Percentiles rank a stretch among this genome's conserved stretches.
Evolutionary conservation across 2,113 vertebrate species (phyloP).

Genomic region (Halcyon malimbica): DNA sequence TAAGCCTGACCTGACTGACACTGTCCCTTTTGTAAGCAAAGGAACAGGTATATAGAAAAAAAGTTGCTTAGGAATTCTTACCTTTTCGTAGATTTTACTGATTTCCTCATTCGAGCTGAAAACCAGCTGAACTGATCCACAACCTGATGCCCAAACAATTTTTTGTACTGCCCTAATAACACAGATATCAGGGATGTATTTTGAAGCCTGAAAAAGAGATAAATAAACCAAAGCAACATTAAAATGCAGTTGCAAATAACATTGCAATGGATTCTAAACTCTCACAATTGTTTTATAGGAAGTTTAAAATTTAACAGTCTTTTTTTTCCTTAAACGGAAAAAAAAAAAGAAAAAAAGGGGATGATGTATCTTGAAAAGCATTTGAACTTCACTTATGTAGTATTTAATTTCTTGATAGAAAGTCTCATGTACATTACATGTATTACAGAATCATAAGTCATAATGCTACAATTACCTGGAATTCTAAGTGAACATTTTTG

Average conservation of each 20-base stretch:
- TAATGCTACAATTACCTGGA: background rate
- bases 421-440: background rate
- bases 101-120: conserved; percentile 98
- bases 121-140: conserved; percentile 94
- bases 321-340: background rate
- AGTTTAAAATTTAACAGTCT: background rate
- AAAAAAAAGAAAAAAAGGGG: background rate
- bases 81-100: conserved; percentile 98
- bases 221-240: background rate
- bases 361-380: background rate
- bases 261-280: background rate
- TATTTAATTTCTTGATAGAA: background rate
- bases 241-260: background rate
- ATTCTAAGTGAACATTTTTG: background rate
- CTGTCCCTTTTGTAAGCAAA: background rate
- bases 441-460: background rate
- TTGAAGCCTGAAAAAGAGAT: conserved; percentile 87
- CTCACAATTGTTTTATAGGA: background rate
- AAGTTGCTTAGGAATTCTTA: conserved; percentile 63
- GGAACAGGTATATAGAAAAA: background rate
- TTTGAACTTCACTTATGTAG: background rate
- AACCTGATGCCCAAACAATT: conserved; percentile 98
- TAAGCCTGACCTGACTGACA: background rate
- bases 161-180: conserved; percentile 98
- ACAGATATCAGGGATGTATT: conserved; percentile 98